Evolutionary conservation across 2,797 vertebrate species (phyloP), one percentile per base, ranked within the genome.

Genomic region (Hipposideros larvatus): DNA sequence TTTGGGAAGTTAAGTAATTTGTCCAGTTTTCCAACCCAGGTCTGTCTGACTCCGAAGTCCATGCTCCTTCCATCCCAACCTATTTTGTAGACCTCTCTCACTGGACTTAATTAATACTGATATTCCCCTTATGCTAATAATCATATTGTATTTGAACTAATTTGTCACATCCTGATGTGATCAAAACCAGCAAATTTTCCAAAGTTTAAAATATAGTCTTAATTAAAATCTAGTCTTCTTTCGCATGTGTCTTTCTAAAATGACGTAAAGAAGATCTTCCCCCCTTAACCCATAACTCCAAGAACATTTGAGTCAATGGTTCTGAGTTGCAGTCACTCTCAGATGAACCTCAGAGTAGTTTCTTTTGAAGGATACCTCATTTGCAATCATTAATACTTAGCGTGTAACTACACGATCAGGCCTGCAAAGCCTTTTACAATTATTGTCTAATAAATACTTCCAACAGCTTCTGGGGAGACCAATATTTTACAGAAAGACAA

Each of bases 161-260:
- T 74, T 77, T 91, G 55, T 91, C 80, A 96, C 79, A 89, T 87
- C n/a, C 79, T 92, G 51, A 55, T 88, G 74, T 94, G 34, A 21
- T 57, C 55, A 63, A 85, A 90, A 15, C 41, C 31, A 92, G 61
- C 48, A 88, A 80, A 89, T 83, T 90, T 91, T 93, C 16, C 24
- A 63, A 75, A 88, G 19, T 74, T 87, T 92, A 91, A 94, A 93
- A 78, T 73, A 34, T 15, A 51, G 53, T 89, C 65, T 91, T 87
- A 90, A 70, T 80, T 95, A 91, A 91, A 91, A 68, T 85, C 43
- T 15, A 53, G 55, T 88, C 61, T 91, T 59, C 41, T 84, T 96
- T 95, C 31, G 46, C 51, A 57, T 61, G 10, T 28, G 59, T 90
- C 66, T 94, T 92, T 95, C 61, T 87, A 68, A 93, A 95, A 82